A percentile compares a stretch with the other conserved stretches of the same genome.
Evolutionary conservation across 2,888 invertebrate species (phyloP).

Genomic region (Lordiphosa andalusiaca): DNA sequence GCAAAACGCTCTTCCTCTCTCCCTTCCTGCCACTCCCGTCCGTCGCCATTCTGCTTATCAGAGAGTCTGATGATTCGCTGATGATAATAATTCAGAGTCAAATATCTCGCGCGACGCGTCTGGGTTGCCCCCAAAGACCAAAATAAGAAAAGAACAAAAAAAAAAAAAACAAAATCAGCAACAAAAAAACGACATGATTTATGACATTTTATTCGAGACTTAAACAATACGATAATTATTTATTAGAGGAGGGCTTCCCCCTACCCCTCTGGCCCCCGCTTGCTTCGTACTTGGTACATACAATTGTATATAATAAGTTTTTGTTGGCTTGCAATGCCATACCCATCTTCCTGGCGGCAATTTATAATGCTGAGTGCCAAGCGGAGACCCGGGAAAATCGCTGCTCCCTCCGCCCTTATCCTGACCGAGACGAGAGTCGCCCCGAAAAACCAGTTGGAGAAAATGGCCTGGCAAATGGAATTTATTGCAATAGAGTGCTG

Average conservation of each 20-base stretch:
- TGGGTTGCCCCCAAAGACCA: slow-evolving; percentile 1
- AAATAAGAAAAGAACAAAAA: too few relatives aligned
- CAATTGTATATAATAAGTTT: slow-evolving; percentile 42
- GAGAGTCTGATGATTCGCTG: slow-evolving; percentile 30
- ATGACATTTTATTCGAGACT: slow-evolving; percentile 50
- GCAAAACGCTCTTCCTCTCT: too few relatives aligned
- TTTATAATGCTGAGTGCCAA: slow-evolving; percentile 54
- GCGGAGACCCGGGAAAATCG: slow-evolving; percentile 18
- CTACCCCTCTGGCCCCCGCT: not conserved
- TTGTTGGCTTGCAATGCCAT: slow-evolving; percentile 39
- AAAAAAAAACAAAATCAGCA: not conserved
- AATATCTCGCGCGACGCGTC: slow-evolving; percentile 37
- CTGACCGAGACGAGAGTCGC: slow-evolving; percentile 25
- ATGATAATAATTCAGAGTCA: slow-evolving; percentile 48
- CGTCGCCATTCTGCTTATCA: slow-evolving; percentile 38
- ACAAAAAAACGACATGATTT: slow-evolving; percentile 37
- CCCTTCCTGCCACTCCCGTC: not conserved
- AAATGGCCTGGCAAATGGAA: slow-evolving; percentile 47
- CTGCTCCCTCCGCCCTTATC: not conserved
- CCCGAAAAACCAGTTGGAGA: slow-evolving; percentile 42
- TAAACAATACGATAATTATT: slow-evolving; percentile 55
- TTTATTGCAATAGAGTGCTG: slow-evolving; percentile 55
- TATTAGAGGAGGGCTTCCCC: slow-evolving; percentile 31
- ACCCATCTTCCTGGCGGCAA: slow-evolving; percentile 35
- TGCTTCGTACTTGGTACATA: slow-evolving; percentile 19